A percentile compares a stretch with the other conserved stretches of the same genome.
These are phyloP conservation scores for Pomatostomus ruficeps DNA, from an alignment of 2,113 vertebrate genomes.

Conservation along the genomic window DNA sequence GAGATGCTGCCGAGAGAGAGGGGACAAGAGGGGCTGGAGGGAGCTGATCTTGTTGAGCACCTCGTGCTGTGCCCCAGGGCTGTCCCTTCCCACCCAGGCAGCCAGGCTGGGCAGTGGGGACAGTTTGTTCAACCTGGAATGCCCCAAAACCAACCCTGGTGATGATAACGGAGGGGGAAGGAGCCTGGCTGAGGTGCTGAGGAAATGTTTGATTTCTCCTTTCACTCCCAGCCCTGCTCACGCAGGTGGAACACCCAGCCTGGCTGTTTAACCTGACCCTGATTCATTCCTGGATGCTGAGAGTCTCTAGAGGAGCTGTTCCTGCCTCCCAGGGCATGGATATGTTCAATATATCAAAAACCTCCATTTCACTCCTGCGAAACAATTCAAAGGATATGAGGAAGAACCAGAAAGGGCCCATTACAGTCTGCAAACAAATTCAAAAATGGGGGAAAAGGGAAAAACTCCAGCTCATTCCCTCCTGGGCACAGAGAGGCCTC, in stretches of 20 bases:
- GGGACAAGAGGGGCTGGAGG: neutral
- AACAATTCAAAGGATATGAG: no score
- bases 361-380: no score
- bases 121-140: constrained; percentile 16
- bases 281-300: neutral
- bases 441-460: no score
- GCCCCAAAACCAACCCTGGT: neutral
- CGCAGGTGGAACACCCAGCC: neutral
- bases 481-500: no score
- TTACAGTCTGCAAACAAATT: no score
- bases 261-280: neutral
- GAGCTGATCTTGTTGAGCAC: neutral
- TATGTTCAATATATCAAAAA: no score
- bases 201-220: constrained; percentile 39
- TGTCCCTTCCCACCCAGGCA: neutral
- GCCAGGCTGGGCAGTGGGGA: neutral
- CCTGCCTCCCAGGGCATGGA: neutral
- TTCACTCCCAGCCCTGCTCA: neutral
- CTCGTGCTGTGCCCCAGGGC: no score
- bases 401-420: no score
- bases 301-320: neutral
- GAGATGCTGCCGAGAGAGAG: neutral
- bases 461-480: no score
- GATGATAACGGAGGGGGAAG: neutral
- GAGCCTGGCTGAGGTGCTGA: neutral